Base-by-base conservation (phyloP, 2,888 invertebrate genomes). In the Trichopria drosophilae region DNA sequence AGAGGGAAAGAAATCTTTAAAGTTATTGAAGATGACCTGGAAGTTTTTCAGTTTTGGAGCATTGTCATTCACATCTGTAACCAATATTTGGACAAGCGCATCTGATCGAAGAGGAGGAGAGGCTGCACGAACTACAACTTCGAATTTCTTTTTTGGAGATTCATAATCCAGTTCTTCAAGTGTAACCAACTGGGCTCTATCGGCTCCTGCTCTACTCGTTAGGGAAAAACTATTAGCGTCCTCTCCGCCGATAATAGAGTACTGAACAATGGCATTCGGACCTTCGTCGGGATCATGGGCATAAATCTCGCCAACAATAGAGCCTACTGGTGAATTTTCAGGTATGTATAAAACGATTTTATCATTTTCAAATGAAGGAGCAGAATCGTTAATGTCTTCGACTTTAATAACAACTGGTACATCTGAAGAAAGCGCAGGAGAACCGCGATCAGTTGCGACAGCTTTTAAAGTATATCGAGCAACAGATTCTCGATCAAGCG, bases 321-420 rank as follows among this genome's bases (percentile, higher is more conserved):
- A 93, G 0, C 95, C 97, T 1, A 95, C 84, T 0, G 97, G 96
- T n/a, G 93, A 93, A 72, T 99, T 98, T 77, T 99, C 98, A 0
- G 92, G 81, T 4, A 98, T 88, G 71, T 91, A 93, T 28, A 96
- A 83, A 0, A 87, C 84, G 10, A 98, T 87, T 69, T 89, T 88
- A 65, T 93, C 92, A 3, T 89, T 88, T 53, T 90, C 87, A 75
- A 94, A 95, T 0, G 88, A 87, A 0, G 93, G 93, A 0, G 93
- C 92, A 0, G 91, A 91, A 69, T 93, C 93, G 68, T 93, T 93
- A 7, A 93, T 87, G 67, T 93, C 93, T 67, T 92, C 90, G 43
- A 93, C 82, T 64, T 87, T 84, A 42, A 94, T 86, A 52, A 85
- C 85, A 1, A 93, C 87, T 41, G 89, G 84, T 13, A 78, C 82